Base-by-base conservation (phyloP, 2,797 vertebrate species). In the Podarcis lilfordi region DNA sequence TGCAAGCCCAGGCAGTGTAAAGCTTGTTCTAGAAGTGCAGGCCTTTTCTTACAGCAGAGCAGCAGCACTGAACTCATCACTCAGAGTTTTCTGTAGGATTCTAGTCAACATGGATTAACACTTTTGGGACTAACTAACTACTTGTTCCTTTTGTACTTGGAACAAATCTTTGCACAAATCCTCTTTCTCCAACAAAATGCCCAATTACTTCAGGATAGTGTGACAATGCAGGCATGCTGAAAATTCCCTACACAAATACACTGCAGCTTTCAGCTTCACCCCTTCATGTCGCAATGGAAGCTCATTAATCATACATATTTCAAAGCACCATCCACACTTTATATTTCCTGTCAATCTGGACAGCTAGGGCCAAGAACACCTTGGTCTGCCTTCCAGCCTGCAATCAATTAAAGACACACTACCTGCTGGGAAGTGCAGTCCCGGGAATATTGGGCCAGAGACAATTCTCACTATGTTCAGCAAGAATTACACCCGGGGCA, bases 261-360 rank as follows among this genome's bases (percentile, higher is more conserved):
- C 19, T 35, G 80, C 68, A 89, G 35, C 25, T 81, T 90, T 80
- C 93, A 93, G 94, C 43, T 75, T 23, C 93, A 87, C 86, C 92
- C 64, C 81, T 93, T 91, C 71, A 25, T 88, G 64, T 77, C 45
- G 92, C 95, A 93, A 89, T 45, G 86, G 87, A 94, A 96, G 90
- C 37, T 77, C 92, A 77, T 91, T 91, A 91, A 91, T 91, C 76
- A 89, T 85, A 72, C 89, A 83, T 6, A 90, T 25, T 43, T 45
- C n/a, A 90, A 94, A 72, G 40, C 3, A 88, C 72, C 74, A 90
- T 84, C 76, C 25, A 5, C 3, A 4, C 92, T 95, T 91, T 82
- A 90, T 83, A 68, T 55, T 64, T 87, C 87, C 77, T 86, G 81
- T 80, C 82, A 71, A 43, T 86, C 89, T 19, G 3, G 5, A 91